Evolutionary conservation across 2,113 vertebrate species (phyloP).

Genomic region (mouse (Mus musculus)): GRCm39 chr14:117288001-117288500

Average conservation of each 20-base stretch:
- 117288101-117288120: constrained; percentile 59
- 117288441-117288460: not conserved
- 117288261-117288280: constrained; percentile 19
- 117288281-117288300: not conserved
- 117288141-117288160: not conserved
- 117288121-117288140: constrained; percentile 26
- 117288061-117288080: constrained; percentile 38
- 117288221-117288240: not conserved
- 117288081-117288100: constrained; percentile 48
- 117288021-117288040: constrained; percentile 8
- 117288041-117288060: not conserved
- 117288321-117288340: not conserved
- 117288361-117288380: not conserved
- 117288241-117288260: constrained; percentile 34
- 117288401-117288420: not conserved
- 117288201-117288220: constrained; percentile 4
- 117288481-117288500: not conserved
- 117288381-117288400: not conserved
- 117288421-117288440: not conserved
- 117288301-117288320: constrained; percentile 7
- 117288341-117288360: not conserved
- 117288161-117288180: not conserved
- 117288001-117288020: constrained; percentile 22
- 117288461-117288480: not conserved
- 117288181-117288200: constrained; percentile 23